Evolutionary conservation across 2,113 vertebrate genomes (phyloP), one percentile per base, ranked within the genome.

Genomic region (Catagonus wagneri): DNA sequence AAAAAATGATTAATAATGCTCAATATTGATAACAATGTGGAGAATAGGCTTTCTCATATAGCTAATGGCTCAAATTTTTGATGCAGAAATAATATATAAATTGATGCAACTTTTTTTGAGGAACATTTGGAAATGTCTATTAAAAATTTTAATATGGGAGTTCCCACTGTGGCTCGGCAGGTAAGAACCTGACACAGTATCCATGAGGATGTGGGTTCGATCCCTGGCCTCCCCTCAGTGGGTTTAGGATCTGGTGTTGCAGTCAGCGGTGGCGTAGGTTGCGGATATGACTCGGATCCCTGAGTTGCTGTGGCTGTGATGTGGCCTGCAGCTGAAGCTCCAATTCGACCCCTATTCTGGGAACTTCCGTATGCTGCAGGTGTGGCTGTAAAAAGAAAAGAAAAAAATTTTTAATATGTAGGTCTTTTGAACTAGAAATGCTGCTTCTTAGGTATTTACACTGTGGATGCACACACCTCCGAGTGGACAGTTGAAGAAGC

Each of bases 11-110:
- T 75, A 94, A 54, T 39, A 93, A 88, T 76, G 27, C 6, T 74
- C n/a, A 85, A 1, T 56, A 78, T 65, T 71, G 58, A 89, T 34
- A 92, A 96, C 54, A 6, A 54, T 88, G 10, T 86, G 22, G 61
- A 75, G 15, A 89, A 90, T 69, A 71, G 27, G 39, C 44, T 94
- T 93, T 92, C 83, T 96, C 32, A 50, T 71, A n/a, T 27, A 96
- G 72, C 12, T 69, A 25, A 68, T 92, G 9, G 32, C 91, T 95
- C 89, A 91, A 74, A 83, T 94, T 44, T 76, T 56, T 44, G 71
- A 93, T 71, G 44, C 50, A 86, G 88, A 86, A 52, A n/a, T 71
- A 65, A 44, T 25, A 52, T 88, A 54, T 61, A 79, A 54, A 54
- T 36, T 34, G 72, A 93, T 61, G 54, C 11, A 79, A 75, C 44